Conservation (phyloP, 2,797 vertebrate genomes). For the Sitta carolinensis region DNA sequence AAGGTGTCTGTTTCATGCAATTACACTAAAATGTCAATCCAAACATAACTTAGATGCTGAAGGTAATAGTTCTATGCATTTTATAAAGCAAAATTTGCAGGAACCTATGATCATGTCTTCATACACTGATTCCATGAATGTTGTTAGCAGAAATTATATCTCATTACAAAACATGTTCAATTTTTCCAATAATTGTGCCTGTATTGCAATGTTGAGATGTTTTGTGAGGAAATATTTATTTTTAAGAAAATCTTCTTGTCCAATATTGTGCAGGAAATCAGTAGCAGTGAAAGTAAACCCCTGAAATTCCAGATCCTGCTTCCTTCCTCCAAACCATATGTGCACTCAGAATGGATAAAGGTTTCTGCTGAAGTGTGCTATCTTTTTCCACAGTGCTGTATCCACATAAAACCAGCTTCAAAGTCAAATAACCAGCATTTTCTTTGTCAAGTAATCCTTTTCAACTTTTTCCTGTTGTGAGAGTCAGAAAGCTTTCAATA, state of each 20-base stretch:
- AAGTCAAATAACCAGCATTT: not conserved
- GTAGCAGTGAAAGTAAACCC: not conserved
- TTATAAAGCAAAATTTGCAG: not conserved
- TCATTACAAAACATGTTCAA: not conserved
- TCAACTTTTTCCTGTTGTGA: not conserved
- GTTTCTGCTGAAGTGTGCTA: not conserved
- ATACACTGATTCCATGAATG: not conserved
- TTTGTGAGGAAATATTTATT: not conserved
- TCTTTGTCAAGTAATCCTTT: not conserved
- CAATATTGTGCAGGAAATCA: not conserved
- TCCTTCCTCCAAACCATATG: not conserved
- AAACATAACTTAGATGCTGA: not conserved
- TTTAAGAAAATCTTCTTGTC: not conserved
- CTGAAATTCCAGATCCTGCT: not conserved
- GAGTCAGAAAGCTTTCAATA: not conserved
- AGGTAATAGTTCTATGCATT: not conserved
- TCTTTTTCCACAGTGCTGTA: not conserved
- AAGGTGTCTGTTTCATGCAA: not conserved
- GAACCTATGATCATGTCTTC: not conserved
- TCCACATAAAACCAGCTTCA: not conserved
- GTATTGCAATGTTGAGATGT: not conserved
- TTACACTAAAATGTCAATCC: not conserved
- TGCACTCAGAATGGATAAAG: not conserved
- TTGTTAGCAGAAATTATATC: not conserved
- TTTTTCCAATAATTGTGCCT: not conserved